phyloP scores from a whole-genome alignment of 2,888 invertebrate species.

The Allygus modestus region DNA sequence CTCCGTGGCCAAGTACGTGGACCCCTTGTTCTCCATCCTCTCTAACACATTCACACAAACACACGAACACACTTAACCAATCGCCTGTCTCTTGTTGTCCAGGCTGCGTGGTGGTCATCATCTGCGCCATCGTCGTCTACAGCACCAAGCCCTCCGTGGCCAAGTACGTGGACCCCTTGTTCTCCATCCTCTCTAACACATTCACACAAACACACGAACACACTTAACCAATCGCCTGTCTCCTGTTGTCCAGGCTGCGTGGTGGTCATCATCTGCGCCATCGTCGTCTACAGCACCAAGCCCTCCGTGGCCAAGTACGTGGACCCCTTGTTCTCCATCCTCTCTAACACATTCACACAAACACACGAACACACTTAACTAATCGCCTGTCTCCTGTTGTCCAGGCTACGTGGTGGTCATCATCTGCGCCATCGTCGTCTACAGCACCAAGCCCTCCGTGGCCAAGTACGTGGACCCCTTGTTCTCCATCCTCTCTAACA shows the following conservation, averaged over 20 bases:
- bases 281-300: conserved; percentile 79
- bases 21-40: no score
- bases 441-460: conserved; percentile 78
- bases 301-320: conserved; percentile 82
- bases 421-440: conserved; percentile 79
- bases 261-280: conserved; percentile 84
- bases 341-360: no score
- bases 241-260: conserved; percentile 79
- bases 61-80: no score
- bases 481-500: no score
- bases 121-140: conserved; percentile 80
- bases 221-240: no score
- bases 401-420: conserved; percentile 87
- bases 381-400: not conserved
- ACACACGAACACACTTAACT: no score
- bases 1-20: conserved; percentile 83
- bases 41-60: no score
- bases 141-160: conserved; percentile 79
- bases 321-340: no score
- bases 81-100: not conserved
- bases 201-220: no score
- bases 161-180: conserved; percentile 86
- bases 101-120: conserved; percentile 88
- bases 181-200: no score
- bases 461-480: conserved; percentile 87